Evolutionary conservation across 2,797 vertebrate species (phyloP).

Genomic region (Hozukius guyotensis): DNA sequence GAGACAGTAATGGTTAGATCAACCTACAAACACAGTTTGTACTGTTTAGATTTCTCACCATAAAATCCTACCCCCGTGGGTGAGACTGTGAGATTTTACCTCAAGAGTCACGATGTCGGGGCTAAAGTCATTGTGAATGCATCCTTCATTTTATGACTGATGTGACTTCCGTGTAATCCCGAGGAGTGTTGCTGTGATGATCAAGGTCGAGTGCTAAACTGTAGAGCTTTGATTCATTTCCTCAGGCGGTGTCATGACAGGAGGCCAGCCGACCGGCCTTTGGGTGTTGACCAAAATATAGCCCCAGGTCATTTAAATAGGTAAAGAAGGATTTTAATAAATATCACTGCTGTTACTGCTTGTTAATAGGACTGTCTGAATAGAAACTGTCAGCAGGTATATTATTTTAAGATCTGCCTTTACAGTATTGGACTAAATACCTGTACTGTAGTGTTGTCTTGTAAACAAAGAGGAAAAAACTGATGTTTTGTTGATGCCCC

Average conservation of each 20-base stretch:
- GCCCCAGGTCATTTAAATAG: background rate
- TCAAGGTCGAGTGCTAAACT: background rate
- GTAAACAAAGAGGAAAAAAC: too few relatives aligned
- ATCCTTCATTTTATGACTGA: background rate
- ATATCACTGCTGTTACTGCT: too few relatives aligned
- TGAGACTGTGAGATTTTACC: background rate
- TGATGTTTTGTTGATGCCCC: background rate
- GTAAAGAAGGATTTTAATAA: background rate
- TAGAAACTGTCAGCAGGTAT: too few relatives aligned
- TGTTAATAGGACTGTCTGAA: too few relatives aligned
- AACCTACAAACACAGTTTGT: background rate
- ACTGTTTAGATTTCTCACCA: background rate
- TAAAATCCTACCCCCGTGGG: background rate
- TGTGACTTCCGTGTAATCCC: background rate
- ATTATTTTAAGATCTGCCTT: too few relatives aligned
- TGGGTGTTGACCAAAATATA: background rate
- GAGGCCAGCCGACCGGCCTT: background rate
- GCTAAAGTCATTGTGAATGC: background rate
- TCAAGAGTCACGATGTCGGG: background rate
- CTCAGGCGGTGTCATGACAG: background rate
- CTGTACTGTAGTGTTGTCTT: too few relatives aligned
- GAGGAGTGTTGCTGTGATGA: background rate
- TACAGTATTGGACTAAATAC: too few relatives aligned
- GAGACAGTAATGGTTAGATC: background rate
- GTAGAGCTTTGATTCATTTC: background rate